Conservation (phyloP, 2,888 invertebrate species). For the Oxycera nigricornis region DNA sequence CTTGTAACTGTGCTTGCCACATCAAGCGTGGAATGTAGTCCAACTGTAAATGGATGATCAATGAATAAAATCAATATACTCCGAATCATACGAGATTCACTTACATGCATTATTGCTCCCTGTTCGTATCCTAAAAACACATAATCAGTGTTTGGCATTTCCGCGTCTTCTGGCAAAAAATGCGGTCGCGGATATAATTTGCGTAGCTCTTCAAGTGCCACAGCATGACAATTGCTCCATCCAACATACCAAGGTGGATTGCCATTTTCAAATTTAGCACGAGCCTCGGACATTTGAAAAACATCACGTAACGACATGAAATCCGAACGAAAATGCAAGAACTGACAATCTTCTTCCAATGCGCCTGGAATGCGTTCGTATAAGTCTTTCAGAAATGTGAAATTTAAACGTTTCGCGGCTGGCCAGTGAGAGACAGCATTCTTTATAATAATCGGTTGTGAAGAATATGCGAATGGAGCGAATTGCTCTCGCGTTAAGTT, state of each 20-base stretch:
- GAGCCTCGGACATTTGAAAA: conserved; percentile 74
- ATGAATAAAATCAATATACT: too few relatives aligned
- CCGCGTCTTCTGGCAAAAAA: conserved; percentile 88
- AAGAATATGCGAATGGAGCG: conserved; percentile 76
- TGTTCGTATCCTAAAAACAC: conserved; percentile 91
- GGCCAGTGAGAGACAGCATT: conserved; percentile 79
- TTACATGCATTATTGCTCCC: conserved; percentile 90
- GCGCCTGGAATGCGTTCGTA: conserved; percentile 74
- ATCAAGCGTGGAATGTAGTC: conserved; percentile 90
- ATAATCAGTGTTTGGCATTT: conserved; percentile 87
- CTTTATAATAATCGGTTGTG: conserved; percentile 81
- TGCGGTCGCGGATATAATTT: conserved; percentile 81
- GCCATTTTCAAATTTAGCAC: conserved; percentile 66
- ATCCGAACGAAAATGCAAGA: conserved; percentile 85
- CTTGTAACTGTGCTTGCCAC: conserved; percentile 92
- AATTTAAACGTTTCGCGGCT: conserved; percentile 72
- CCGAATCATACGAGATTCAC: conserved; percentile 52
- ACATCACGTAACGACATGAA: conserved; percentile 79
- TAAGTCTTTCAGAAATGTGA: conserved; percentile 72
- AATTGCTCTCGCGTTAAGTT: conserved; percentile 77
- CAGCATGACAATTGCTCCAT: conserved; percentile 91
- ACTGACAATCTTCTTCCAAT: conserved; percentile 83
- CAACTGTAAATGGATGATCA: conserved; percentile 74
- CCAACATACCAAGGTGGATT: conserved; percentile 87
- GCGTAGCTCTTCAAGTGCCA: conserved; percentile 74